These are phyloP conservation scores for Agonopterix alstromeriana DNA, from an alignment of 2,888 invertebrate genomes.

Conservation along the genomic window DNA sequence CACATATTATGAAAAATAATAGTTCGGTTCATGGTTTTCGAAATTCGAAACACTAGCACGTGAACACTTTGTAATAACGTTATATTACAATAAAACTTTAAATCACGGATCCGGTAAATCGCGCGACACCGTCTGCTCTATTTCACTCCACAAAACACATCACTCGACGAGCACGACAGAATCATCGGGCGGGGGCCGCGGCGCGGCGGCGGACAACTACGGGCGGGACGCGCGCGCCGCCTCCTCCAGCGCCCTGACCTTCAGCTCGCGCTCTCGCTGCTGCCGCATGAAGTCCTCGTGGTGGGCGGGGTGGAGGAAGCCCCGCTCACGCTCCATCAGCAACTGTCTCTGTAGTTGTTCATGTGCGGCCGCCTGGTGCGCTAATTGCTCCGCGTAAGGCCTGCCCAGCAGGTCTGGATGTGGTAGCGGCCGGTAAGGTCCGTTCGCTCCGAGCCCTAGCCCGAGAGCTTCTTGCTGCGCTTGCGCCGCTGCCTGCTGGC, in stretches of 20 bases:
- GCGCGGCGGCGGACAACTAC: constrained; percentile 28
- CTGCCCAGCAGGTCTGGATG: constrained; percentile 87
- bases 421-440: constrained; percentile 81
- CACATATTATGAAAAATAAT: constrained; percentile 32
- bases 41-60: constrained; percentile 27
- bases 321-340: constrained; percentile 87
- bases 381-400: constrained; percentile 88
- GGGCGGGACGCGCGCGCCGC: constrained; percentile 82
- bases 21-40: constrained; percentile 21
- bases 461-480: constrained; percentile 81
- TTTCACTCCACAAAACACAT: constrained; percentile 17
- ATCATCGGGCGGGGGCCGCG: constrained; percentile 16
- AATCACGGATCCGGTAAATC: constrained; percentile 1
- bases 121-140: constrained; percentile 7
- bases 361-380: constrained; percentile 87
- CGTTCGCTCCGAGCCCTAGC: constrained; percentile 53
- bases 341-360: constrained; percentile 91
- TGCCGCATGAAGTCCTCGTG: constrained; percentile 80
- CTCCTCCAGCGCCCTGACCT: constrained; percentile 90
- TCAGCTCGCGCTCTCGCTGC: constrained; percentile 90
- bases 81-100: not conserved
- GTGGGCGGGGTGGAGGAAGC: constrained; percentile 77
- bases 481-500: constrained; percentile 79
- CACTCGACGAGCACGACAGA: constrained; percentile 32
- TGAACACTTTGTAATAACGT: constrained; percentile 28